Base-by-base conservation (phyloP, 1,140 invertebrate species). In the Megalonaias nervosa region DNA sequence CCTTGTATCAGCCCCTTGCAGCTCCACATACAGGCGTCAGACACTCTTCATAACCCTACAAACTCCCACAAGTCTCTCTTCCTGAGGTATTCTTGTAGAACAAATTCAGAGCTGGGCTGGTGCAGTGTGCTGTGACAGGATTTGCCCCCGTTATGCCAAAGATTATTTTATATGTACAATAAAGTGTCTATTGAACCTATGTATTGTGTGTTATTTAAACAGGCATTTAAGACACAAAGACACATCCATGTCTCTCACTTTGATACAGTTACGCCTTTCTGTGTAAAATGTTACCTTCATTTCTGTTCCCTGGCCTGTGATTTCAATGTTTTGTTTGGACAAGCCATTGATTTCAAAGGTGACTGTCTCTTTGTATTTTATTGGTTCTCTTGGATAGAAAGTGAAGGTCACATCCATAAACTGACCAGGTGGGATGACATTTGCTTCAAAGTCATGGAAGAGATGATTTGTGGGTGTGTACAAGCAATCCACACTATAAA, bases 301-400 rank as follows among this genome's bases (percentile, higher is more conserved):
- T 72, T 91, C 89, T 67, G 85, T 86, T 31, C 90, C 90, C 48
- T 73, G 76, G 26, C 90, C 91, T 69, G 81, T 68, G 19, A 91
- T 85, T 56, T 88, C 82, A 21, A 91, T 81, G 16, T 77, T 85
- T 67, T 90, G 86, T 69, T 81, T 88, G 48, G 88, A 88, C 1
- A 91, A 81, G 38, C 90, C 90, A 81, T 91, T 91, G 61, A 91
- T 86, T 80, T 91, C 89, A 85, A 91, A 91, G 55, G 79, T 81
- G 16, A 91, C 74, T 17, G 56, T 75, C 67, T 91, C 89, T 17
- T 84, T 77, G 80, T 91, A 91, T 66, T 84, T 85, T 15, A 80
- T 87, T 13, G 86, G 82, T 66, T 88, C 86, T 21, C 88, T 73
- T 14, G 91, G 91, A 68, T 85, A 87, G 75, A 91, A 91, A 16